Evolutionary conservation across 2,797 vertebrate genomes (phyloP), one percentile per base, ranked within the genome.

Genomic region (Anguilla pacifica): DNA sequence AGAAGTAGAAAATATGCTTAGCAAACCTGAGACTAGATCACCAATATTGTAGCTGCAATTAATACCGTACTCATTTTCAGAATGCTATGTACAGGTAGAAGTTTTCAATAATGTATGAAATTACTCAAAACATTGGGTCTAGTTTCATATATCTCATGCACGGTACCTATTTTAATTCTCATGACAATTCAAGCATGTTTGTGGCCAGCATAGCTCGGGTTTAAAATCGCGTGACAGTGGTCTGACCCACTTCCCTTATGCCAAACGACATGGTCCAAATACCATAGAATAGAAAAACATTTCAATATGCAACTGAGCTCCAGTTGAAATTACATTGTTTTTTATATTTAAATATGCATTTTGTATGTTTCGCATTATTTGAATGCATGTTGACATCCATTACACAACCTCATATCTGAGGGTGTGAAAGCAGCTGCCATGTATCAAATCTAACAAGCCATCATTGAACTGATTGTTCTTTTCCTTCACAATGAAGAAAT

Each of bases 401-500:
- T 19, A 46, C 74, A 79, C 17, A 10, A 49, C 79, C 79, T 49
- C 46, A 49, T 11, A 51, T 51, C 43, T 51, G 46, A 25, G 25
- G 10, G 15, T 51, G 22, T 82, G 79, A 51, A 82, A 82, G 46
- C 46, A 46, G 43, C 77, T 49, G 3, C 22, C 43, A 82, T 11
- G 7, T n/a, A 51, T 46, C 25, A 11, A 22, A 46, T 28, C 43
- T 51, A 25, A 82, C 35, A 82, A 79, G 19, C 22, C 22, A 7
- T 51, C 43, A 49, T 31, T 82, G 79, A 49, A 82, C 79, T 49
- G 22, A 9, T 11, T 39, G 28, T 74, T 81, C 39, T 49, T 81
- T 81, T 49, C 77, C 77, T 5, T 46, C 77, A 49, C 17, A 10
- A 82, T 51, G 79, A 82, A n/a, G 79, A 82, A 82, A 82, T 82